These are phyloP conservation scores for Cephalotes varians DNA, from an alignment of 2,888 invertebrate species.

Conservation along the genomic window DNA sequence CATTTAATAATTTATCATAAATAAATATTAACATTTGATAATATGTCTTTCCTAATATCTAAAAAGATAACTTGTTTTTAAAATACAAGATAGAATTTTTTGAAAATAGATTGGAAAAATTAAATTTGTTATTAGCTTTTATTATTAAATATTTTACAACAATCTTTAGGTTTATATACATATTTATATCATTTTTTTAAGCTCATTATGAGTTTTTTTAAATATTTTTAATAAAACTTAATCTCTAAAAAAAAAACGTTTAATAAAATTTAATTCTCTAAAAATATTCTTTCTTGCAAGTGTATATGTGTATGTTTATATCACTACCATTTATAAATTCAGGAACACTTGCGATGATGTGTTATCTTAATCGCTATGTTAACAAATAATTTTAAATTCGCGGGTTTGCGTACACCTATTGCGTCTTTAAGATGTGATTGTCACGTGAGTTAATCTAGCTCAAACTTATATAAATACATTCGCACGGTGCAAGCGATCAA, in stretches of 20 bases:
- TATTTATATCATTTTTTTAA: neutral
- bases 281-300: neutral
- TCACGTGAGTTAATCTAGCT: constrained; percentile 67
- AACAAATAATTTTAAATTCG: neutral
- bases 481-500: constrained; percentile 68
- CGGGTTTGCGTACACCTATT: neutral
- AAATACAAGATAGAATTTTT: neutral
- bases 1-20: neutral
- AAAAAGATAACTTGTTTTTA: neutral
- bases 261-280: neutral
- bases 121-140: neutral
- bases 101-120: neutral
- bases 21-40: neutral
- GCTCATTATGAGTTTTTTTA: neutral
- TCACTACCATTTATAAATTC: too few species aligned
- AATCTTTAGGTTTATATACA: neutral
- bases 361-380: neutral
- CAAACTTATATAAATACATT: constrained; percentile 77
- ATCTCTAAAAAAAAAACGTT: neutral
- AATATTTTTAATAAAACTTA: neutral
- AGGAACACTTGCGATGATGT: too few species aligned
- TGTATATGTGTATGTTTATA: too few species aligned
- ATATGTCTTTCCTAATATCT: neutral
- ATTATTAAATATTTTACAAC: neutral
- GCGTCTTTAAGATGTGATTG: neutral